phyloP scores from a whole-genome alignment of 1,140 invertebrate species.

The Proctacanthus coquilletti region DNA sequence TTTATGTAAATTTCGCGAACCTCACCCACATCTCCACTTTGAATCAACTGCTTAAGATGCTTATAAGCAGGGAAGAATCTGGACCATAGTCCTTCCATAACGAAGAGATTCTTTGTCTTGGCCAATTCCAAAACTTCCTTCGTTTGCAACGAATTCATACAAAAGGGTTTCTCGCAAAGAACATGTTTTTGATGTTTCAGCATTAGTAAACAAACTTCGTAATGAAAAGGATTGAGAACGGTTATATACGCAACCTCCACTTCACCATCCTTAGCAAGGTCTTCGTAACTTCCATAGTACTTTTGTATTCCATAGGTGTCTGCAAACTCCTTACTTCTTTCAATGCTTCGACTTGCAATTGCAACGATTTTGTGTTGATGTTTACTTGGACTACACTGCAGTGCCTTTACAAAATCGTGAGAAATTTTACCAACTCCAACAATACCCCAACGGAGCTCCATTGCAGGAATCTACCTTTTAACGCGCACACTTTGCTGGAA shows the following conservation, averaged over 20 bases:
- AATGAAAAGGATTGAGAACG: slow-evolving; percentile 49
- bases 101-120: slow-evolving; percentile 44
- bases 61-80: slow-evolving; percentile 59
- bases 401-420: slow-evolving; percentile 56
- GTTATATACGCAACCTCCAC: slow-evolving; percentile 69
- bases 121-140: slow-evolving; percentile 42
- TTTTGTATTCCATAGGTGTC: slow-evolving; percentile 43
- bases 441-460: slow-evolving; percentile 50
- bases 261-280: slow-evolving; percentile 48
- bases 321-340: slow-evolving; percentile 53
- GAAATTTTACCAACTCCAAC: slow-evolving; percentile 53
- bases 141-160: slow-evolving; percentile 48
- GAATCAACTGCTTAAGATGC: slow-evolving; percentile 39
- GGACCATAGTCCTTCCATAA: slow-evolving; percentile 70
- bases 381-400: slow-evolving; percentile 36
- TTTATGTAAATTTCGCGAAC: slow-evolving; percentile 44
- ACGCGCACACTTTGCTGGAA: too few species aligned
- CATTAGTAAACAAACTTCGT: slow-evolving; percentile 47
- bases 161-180: slow-evolving; percentile 68
- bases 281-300: slow-evolving; percentile 53
- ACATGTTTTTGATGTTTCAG: slow-evolving; percentile 59
- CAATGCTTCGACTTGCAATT: slow-evolving; percentile 49
- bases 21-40: slow-evolving; percentile 46
- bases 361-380: slow-evolving; percentile 48
- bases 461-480: slow-evolving; percentile 4